phyloP scores from a whole-genome alignment of 2,797 vertebrate genomes.

The Spinus pinus region DNA sequence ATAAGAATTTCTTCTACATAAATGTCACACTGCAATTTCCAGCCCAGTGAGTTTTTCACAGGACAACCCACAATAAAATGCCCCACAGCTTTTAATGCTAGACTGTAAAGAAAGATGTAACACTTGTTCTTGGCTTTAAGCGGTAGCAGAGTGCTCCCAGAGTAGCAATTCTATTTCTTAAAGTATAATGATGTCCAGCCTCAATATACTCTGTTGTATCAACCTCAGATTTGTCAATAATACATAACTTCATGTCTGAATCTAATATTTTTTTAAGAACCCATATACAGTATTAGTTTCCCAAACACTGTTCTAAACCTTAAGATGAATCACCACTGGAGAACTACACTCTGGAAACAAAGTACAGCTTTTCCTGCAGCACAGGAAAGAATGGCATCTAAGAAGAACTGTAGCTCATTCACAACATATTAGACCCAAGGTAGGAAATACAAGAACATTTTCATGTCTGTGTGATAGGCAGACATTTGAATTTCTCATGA shows the following conservation, averaged over 20 bases:
- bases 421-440: background rate
- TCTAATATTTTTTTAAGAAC: background rate
- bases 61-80: background rate
- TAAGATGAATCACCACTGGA: background rate
- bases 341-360: background rate
- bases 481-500: background rate
- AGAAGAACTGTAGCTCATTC: background rate
- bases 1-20: background rate
- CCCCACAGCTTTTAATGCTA: background rate
- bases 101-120: background rate
- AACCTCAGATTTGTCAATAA: background rate
- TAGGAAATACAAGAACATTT: background rate
- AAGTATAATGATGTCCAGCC: background rate
- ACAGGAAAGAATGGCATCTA: background rate
- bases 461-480: background rate
- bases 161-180: background rate
- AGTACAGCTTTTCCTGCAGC: background rate
- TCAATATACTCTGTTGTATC: background rate
- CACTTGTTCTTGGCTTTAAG: background rate
- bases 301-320: background rate
- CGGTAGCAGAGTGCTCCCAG: background rate
- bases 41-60: background rate
- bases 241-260: background rate
- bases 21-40: background rate
- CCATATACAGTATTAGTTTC: background rate